A percentile compares a stretch with the other conserved stretches of the same genome.
These are phyloP conservation scores for Lordiphosa mommai DNA, from an alignment of 1,140 invertebrate genomes.

Conservation along the genomic window DNA sequence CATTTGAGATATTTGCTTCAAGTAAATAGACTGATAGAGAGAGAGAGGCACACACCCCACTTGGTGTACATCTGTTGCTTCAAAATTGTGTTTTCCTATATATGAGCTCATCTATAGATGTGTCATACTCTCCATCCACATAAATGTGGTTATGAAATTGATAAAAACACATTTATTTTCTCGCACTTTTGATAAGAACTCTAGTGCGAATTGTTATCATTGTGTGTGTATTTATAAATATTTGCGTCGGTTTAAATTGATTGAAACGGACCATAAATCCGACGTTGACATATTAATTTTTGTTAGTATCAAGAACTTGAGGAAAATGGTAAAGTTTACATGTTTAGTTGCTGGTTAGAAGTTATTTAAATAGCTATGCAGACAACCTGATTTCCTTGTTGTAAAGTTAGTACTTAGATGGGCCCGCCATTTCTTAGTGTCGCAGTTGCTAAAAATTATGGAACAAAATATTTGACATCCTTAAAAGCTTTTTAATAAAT, in stretches of 20 bases:
- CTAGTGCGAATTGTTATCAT: slow-evolving; percentile 4
- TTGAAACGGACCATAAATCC: too few species aligned
- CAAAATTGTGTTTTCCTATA: neutral
- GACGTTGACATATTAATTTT: too few species aligned
- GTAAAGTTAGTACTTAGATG: too few species aligned
- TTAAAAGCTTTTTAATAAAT: too few species aligned
- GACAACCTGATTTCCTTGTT: too few species aligned
- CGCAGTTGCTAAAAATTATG: too few species aligned
- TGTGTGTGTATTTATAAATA: neutral
- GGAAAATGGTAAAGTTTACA: too few species aligned
- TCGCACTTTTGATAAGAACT: slow-evolving; percentile 1
- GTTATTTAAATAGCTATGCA: too few species aligned
- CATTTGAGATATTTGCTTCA: slow-evolving; percentile 1
- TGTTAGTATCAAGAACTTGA: too few species aligned
- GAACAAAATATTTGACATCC: too few species aligned
- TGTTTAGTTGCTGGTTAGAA: too few species aligned
- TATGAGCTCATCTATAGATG: slow-evolving; percentile 31
- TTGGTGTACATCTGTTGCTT: slow-evolving; percentile 22
- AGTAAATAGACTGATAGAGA: neutral
- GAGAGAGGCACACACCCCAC: slow-evolving; percentile 3
- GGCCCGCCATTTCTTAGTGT: too few species aligned
- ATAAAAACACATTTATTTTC: slow-evolving; percentile 4
- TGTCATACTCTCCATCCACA: slow-evolving; percentile 9
- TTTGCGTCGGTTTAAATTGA: neutral
- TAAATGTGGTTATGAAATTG: neutral